A percentile compares a stretch with the other conserved stretches of the same genome.
Conservation (phyloP, 2,113 vertebrate genomes). For the Copsychus sechellarum region DNA sequence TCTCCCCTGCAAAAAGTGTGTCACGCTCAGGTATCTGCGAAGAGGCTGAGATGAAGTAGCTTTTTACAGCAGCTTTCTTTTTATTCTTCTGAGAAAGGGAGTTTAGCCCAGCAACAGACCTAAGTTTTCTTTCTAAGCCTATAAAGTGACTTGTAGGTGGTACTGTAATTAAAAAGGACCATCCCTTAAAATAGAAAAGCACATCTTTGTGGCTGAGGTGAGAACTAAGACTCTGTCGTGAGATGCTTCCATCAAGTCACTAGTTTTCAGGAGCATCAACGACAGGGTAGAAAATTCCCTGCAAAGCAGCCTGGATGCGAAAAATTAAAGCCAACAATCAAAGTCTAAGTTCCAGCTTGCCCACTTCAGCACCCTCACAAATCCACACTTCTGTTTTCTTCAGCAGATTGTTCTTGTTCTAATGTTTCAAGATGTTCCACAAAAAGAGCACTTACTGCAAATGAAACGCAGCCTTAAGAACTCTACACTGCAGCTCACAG, state of each 20-base stretch:
- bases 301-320: not conserved
- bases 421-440: not conserved
- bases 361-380: not conserved
- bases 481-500: not conserved
- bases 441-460: not conserved
- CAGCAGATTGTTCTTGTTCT: not conserved
- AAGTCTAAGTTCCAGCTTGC: not conserved
- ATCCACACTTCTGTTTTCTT: not conserved
- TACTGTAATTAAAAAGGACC: conserved; percentile 39
- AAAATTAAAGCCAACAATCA: not conserved
- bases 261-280: not conserved
- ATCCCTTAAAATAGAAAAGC: conserved; percentile 60
- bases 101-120: conserved; percentile 48
- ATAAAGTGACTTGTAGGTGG: conserved; percentile 37
- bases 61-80: conserved; percentile 21
- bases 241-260: not conserved
- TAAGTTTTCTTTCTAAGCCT: conserved; percentile 2
- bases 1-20: conserved; percentile 27
- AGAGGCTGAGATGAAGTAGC: not conserved
- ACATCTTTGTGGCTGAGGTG: conserved; percentile 7
- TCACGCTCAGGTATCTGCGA: not conserved
- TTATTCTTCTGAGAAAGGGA: conserved; percentile 9
- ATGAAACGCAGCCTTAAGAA: not conserved
- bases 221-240: not conserved
- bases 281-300: not conserved